These are phyloP conservation scores for Drosophila hawaiiensis DNA, from an alignment of 2,888 invertebrate genomes.

Conservation along the genomic window DNA sequence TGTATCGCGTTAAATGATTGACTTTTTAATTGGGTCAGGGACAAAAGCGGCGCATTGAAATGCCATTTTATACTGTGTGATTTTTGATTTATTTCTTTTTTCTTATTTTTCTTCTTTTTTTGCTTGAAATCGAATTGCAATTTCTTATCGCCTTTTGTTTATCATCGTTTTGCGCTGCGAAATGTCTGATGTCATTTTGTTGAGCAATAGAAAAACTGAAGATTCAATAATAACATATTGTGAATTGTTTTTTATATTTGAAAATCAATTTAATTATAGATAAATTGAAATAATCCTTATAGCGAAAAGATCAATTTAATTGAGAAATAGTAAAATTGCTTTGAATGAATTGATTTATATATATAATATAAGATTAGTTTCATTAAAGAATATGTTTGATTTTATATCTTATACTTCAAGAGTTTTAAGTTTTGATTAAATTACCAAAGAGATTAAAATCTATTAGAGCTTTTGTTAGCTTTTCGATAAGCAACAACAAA, in stretches of 20 bases:
- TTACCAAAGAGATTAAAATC: neutral
- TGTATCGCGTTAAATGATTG: slow-evolving; percentile 42
- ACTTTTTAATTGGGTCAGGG: slow-evolving; percentile 72
- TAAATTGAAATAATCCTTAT: neutral
- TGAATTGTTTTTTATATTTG: neutral
- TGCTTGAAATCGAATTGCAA: slow-evolving; percentile 23
- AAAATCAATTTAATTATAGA: neutral
- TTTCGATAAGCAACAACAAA: neutral
- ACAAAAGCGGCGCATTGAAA: slow-evolving; percentile 29
- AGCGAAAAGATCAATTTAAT: neutral
- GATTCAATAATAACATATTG: neutral
- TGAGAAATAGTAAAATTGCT: neutral
- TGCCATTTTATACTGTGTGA: slow-evolving; percentile 30
- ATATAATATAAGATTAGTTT: neutral
- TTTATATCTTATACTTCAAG: neutral
- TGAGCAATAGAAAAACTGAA: neutral
- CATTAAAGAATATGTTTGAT: neutral
- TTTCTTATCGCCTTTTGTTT: slow-evolving; percentile 10
- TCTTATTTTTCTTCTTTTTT: slow-evolving; percentile 3
- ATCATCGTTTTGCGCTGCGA: neutral
- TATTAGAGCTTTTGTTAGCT: neutral
- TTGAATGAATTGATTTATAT: neutral
- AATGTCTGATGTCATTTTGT: neutral
- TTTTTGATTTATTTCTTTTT: slow-evolving; percentile 26
- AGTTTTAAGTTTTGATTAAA: neutral